These are phyloP conservation scores for Agraylea sexmaculata DNA, from an alignment of 1,140 invertebrate genomes.

Conservation along the genomic window DNA sequence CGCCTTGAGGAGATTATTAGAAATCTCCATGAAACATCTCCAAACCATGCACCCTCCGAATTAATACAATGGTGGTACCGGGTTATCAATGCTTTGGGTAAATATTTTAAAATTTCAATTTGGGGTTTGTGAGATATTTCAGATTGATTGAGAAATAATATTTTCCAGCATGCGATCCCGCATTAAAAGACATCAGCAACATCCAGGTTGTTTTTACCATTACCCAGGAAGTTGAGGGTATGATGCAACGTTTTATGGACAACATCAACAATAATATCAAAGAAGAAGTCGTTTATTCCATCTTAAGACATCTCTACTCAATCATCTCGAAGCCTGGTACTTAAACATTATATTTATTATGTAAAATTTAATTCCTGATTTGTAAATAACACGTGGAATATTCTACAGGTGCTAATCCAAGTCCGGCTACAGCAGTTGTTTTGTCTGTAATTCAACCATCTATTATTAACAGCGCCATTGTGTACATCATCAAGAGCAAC, in stretches of 20 bases:
- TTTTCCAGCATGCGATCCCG: slow-evolving; percentile 11
- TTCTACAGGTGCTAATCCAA: slow-evolving; percentile 6
- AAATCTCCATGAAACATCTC: background rate
- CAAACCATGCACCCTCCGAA: background rate
- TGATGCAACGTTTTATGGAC: slow-evolving; percentile 9
- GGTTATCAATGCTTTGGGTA: background rate
- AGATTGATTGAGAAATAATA: background rate
- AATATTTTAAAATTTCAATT: background rate
- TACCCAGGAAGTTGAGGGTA: slow-evolving; percentile 11
- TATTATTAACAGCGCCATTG: slow-evolving; percentile 9
- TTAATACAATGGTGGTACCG: background rate
- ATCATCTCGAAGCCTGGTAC: slow-evolving; percentile 13
- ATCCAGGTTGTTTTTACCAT: slow-evolving; percentile 6
- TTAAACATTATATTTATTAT: background rate
- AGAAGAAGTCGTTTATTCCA: slow-evolving; percentile 5
- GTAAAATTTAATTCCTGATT: slow-evolving; percentile 1
- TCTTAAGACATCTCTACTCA: slow-evolving; percentile 11
- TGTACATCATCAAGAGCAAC: slow-evolving; percentile 5
- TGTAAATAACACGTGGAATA: background rate
- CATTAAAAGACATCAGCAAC: slow-evolving; percentile 6
- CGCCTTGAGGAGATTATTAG: background rate
- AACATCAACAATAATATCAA: slow-evolving; percentile 4
- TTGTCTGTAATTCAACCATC: slow-evolving; percentile 8
- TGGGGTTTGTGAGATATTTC: background rate
- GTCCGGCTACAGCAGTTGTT: slow-evolving; percentile 13